Conservation (phyloP, 1,140 invertebrate species). For the Piezodorus guildinii region DNA sequence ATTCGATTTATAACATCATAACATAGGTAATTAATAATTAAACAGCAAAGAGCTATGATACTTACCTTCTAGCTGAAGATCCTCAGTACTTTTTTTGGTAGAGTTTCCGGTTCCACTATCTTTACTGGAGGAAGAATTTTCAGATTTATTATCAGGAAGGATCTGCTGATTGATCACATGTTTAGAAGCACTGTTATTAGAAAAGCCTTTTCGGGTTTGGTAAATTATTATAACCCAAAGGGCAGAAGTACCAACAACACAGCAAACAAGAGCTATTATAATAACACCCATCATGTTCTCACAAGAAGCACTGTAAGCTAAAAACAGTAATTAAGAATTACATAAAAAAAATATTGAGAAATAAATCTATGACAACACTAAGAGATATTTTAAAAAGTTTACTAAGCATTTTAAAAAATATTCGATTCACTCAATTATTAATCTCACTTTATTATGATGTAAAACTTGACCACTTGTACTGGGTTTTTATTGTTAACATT, state of each 20-base stretch:
- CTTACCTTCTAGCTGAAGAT: slow-evolving; percentile 32
- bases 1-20: not conserved
- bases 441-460: no score
- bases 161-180: not conserved
- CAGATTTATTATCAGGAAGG: slow-evolving; percentile 34
- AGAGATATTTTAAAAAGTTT: no score
- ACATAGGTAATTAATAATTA: not conserved
- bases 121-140: slow-evolving; percentile 42
- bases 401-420: no score
- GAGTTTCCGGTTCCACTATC: slow-evolving; percentile 49
- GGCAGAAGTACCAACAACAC: slow-evolving; percentile 76
- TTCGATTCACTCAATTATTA: no score
- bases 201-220: slow-evolving; percentile 56
- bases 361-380: no score
- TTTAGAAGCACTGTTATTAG: slow-evolving; percentile 30
- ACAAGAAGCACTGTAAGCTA: slow-evolving; percentile 22
- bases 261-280: slow-evolving; percentile 79
- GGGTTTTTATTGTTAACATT: no score
- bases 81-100: slow-evolving; percentile 44
- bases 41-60: not conserved
- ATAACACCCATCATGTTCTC: slow-evolving; percentile 69
- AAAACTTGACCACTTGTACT: no score
- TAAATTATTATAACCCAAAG: slow-evolving; percentile 89
- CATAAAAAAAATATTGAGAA: no score
- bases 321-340: slow-evolving; percentile 14